These are phyloP conservation scores for Macrosteles quadrilineatus DNA, from an alignment of 1,140 invertebrate genomes.

Conservation along the genomic window DNA sequence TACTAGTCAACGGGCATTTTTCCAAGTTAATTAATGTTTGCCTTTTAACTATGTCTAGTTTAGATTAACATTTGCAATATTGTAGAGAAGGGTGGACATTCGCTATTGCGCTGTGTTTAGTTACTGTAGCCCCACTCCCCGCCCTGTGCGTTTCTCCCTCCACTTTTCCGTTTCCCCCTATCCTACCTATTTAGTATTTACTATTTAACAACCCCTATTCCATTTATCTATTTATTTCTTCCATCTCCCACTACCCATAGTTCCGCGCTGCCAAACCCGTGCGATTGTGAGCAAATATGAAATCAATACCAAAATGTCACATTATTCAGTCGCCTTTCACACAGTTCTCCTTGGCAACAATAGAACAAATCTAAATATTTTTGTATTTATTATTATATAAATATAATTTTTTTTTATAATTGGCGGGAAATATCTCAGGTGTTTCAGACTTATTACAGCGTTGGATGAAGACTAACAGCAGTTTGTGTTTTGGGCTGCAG, in stretches of 20 bases:
- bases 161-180: constrained; percentile 19
- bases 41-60: background rate
- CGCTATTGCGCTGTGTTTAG: background rate
- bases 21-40: background rate
- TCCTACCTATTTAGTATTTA: constrained; percentile 26
- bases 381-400: background rate
- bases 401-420: too few relatives aligned
- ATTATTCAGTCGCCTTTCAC: background rate
- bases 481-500: too few relatives aligned
- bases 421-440: too few relatives aligned
- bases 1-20: background rate
- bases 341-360: background rate
- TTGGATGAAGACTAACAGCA: too few relatives aligned
- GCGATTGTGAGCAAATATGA: constrained; percentile 18
- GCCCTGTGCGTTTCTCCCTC: background rate
- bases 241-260: constrained; percentile 15
- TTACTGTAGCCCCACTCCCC: background rate
- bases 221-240: constrained; percentile 27
- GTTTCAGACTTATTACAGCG: too few relatives aligned
- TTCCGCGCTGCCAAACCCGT: constrained; percentile 1
- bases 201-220: constrained; percentile 25
- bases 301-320: constrained; percentile 24
- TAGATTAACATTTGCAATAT: background rate
- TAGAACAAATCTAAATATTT: background rate
- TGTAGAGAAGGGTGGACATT: background rate